phyloP scores from a whole-genome alignment of 2,888 invertebrate genomes.

The Amphimallon solstitiale region DNA sequence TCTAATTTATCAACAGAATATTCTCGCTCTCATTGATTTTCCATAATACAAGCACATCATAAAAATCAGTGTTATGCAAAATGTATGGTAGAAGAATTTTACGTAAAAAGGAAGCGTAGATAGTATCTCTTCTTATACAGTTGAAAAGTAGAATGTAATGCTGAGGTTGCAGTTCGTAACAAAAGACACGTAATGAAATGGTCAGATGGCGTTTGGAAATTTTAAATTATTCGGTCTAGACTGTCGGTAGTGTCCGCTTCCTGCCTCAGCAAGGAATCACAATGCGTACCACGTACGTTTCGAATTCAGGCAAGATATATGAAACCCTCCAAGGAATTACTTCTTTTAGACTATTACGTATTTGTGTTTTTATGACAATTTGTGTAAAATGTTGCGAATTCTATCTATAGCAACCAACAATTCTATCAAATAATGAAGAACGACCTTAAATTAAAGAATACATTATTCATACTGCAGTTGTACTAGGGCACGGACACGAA shows the following conservation, averaged over 20 bases:
- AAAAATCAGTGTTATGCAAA: too few relatives aligned
- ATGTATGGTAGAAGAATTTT: too few relatives aligned
- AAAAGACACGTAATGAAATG: constrained; percentile 28
- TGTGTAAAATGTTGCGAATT: background rate
- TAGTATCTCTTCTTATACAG: background rate
- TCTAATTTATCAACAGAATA: too few relatives aligned
- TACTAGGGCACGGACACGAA: too few relatives aligned
- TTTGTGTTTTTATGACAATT: background rate
- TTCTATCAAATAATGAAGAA: too few relatives aligned
- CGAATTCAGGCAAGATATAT: too few relatives aligned
- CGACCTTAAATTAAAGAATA: too few relatives aligned
- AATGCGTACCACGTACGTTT: too few relatives aligned
- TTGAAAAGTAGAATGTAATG: constrained; percentile 9
- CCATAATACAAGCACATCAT: too few relatives aligned
- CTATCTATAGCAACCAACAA: too few relatives aligned
- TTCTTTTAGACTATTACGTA: constrained; percentile 7
- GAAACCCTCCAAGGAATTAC: background rate
- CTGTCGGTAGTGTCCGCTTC: background rate
- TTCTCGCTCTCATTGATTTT: too few relatives aligned
- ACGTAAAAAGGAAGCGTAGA: background rate
- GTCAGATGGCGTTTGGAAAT: constrained; percentile 29
- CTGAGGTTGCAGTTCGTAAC: constrained; percentile 20
- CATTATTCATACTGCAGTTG: too few relatives aligned
- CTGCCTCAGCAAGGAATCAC: background rate
- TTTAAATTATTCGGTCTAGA: constrained; percentile 34